phyloP scores from a whole-genome alignment of 2,113 vertebrate genomes.

The Cryptotis parvus region DNA sequence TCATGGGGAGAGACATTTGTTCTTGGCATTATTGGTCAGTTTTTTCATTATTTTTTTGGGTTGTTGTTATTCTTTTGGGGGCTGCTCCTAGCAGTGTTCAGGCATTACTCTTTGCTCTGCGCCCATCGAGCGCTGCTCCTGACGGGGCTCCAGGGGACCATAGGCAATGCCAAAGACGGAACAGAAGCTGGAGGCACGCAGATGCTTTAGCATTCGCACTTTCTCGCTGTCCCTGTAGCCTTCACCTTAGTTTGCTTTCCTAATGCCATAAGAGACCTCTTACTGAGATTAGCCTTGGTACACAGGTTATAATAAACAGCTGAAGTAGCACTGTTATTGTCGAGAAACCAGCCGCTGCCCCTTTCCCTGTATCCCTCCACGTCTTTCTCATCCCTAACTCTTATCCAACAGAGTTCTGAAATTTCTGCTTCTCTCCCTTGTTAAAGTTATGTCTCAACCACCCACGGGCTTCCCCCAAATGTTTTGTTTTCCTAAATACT shows the following conservation, averaged over 20 bases:
- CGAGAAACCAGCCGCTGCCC: background rate
- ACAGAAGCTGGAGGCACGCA: too few relatives aligned
- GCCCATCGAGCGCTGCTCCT: too few relatives aligned
- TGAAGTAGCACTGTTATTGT: background rate
- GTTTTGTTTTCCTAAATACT: conserved; percentile 36
- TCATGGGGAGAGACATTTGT: background rate
- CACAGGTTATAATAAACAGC: background rate
- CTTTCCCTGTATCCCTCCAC: background rate
- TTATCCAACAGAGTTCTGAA: conserved; percentile 1
- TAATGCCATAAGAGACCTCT: background rate
- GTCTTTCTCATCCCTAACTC: background rate
- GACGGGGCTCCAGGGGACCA: too few relatives aligned
- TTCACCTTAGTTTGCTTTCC: conserved; percentile 25
- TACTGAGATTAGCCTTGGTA: background rate
- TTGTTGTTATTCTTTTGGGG: too few relatives aligned
- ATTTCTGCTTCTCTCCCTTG: background rate
- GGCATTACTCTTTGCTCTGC: too few relatives aligned
- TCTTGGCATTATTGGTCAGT: background rate
- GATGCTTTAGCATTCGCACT: too few relatives aligned
- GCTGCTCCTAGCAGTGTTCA: too few relatives aligned
- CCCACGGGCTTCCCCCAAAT: background rate
- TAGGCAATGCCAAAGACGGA: too few relatives aligned
- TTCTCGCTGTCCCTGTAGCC: background rate
- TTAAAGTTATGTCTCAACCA: background rate
- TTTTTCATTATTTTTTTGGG: too few relatives aligned